phyloP scores from a whole-genome alignment of 2,113 vertebrate genomes.

The Boleophthalmus pectinirostris region DNA sequence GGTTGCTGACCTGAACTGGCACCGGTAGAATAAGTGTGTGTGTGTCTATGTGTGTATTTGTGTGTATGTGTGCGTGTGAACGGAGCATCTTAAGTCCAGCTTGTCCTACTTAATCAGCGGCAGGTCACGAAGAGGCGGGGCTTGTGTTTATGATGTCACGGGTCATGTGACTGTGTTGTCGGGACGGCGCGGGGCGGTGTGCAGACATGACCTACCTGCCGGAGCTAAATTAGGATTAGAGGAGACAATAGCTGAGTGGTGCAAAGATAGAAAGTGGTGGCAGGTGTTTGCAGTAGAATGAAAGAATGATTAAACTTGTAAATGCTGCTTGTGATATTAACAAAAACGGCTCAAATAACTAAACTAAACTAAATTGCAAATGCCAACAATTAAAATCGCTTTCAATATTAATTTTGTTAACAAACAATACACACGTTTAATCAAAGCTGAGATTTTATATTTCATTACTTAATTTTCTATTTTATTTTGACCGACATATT shows the following conservation, averaged over 20 bases:
- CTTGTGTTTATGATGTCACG: constrained; percentile 12
- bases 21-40: constrained; percentile 14
- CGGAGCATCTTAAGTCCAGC: constrained; percentile 62
- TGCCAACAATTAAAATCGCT: too few relatives aligned
- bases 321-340: too few relatives aligned
- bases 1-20: constrained; percentile 56
- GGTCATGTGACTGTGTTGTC: constrained; percentile 10
- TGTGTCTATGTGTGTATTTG: constrained; percentile 38
- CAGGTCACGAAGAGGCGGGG: constrained; percentile 51
- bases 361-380: too few relatives aligned
- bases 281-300: not conserved
- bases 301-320: not conserved
- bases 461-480: too few relatives aligned
- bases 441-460: too few relatives aligned
- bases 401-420: too few relatives aligned
- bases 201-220: constrained; percentile 2
- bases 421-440: too few relatives aligned
- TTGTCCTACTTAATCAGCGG: constrained; percentile 63
- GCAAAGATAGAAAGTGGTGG: not conserved
- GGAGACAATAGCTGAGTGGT: not conserved
- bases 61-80: constrained; percentile 27
- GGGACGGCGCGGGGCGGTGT: constrained; percentile 17
- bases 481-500: too few relatives aligned
- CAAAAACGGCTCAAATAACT: too few relatives aligned
- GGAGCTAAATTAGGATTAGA: not conserved